A percentile compares a stretch with the other conserved stretches of the same genome.
Conservation (phyloP, 2,888 invertebrate species). For the Oxyteleia sp. region DNA sequence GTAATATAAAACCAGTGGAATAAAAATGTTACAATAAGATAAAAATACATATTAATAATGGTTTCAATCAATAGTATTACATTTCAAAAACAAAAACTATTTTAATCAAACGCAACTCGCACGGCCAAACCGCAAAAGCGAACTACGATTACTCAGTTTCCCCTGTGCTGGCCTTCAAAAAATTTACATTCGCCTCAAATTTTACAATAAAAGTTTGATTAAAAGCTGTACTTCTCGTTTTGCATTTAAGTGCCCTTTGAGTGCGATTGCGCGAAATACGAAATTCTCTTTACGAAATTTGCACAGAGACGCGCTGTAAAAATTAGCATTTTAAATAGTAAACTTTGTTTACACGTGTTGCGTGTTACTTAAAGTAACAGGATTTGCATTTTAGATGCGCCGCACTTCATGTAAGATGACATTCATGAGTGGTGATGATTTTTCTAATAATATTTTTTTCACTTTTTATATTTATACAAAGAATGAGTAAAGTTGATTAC, state of each 20-base stretch:
- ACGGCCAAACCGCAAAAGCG: too few relatives aligned
- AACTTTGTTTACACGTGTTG: conserved; percentile 40
- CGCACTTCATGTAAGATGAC: conserved; percentile 23
- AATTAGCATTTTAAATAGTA: conserved; percentile 37
- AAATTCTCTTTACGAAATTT: conserved; percentile 17
- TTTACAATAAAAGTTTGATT: neutral
- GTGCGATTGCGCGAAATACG: neutral
- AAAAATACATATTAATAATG: too few relatives aligned
- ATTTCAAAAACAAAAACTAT: too few relatives aligned
- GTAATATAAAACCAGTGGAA: too few relatives aligned
- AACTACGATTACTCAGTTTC: too few relatives aligned
- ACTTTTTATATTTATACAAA: neutral
- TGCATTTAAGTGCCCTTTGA: neutral
- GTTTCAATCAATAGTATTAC: too few relatives aligned
- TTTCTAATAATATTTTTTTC: neutral
- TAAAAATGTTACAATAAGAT: too few relatives aligned
- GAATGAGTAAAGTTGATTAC: neutral
- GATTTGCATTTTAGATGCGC: conserved; percentile 38
- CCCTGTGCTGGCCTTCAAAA: too few relatives aligned
- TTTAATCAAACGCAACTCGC: too few relatives aligned
- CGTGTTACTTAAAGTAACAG: conserved; percentile 11
- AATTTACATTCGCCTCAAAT: too few relatives aligned
- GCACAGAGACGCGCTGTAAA: conserved; percentile 5
- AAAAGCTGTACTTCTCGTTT: neutral
- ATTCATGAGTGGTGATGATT: conserved; percentile 26